A percentile compares a stretch with the other conserved stretches of the same genome.
These are phyloP conservation scores for Alentia gelatinosa DNA, from an alignment of 2,888 invertebrate species.

Conservation along the genomic window DNA sequence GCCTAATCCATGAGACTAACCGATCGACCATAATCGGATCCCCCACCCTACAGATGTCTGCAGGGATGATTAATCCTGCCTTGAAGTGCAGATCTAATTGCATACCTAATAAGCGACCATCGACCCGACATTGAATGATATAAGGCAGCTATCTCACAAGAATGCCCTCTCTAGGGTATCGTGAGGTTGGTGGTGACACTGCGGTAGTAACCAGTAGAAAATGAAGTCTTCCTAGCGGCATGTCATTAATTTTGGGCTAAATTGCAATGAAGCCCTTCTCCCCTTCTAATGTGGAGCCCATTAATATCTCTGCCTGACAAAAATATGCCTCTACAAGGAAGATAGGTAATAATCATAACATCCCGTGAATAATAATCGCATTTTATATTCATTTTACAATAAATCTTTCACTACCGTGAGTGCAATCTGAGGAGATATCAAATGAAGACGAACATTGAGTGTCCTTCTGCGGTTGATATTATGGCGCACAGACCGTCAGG, in stretches of 20 bases:
- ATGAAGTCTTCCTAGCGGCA: not conserved
- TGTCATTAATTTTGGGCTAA: not conserved
- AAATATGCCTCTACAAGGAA: not conserved
- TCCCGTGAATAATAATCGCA: not conserved
- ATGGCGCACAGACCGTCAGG: not conserved
- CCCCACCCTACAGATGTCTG: not conserved
- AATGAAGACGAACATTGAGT: not conserved
- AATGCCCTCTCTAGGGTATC: no score
- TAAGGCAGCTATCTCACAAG: no score
- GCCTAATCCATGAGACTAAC: not conserved
- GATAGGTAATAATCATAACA: not conserved
- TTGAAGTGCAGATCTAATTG: not conserved
- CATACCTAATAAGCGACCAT: not conserved
- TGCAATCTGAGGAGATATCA: no score
- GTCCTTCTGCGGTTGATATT: not conserved
- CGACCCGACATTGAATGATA: not conserved
- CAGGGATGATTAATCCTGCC: not conserved
- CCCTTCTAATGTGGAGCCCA: not conserved
- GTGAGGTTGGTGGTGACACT: no score
- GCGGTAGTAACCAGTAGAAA: no score
- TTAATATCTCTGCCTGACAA: not conserved
- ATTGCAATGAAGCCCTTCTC: not conserved
- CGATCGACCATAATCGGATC: not conserved
- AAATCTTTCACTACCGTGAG: not conserved
- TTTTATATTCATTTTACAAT: not conserved